Evolutionary conservation across 2,888 invertebrate species (phyloP), one percentile per base, ranked within the genome.

Genomic region (Anagyrus pseudococci): DNA sequence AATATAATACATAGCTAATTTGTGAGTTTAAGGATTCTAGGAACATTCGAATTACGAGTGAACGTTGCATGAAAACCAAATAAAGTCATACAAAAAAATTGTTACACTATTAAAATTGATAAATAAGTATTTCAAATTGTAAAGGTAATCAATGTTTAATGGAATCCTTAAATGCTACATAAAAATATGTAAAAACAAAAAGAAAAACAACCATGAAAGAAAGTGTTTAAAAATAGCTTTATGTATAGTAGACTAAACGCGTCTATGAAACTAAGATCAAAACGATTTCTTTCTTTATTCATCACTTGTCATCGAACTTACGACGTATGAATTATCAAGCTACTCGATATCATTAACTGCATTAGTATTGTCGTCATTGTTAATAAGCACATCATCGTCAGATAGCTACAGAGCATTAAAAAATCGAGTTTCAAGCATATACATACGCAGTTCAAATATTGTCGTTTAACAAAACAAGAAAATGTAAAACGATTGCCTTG

Each of bases 151-250:
- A 29, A 8, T 52, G n/a, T 37, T 52, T 40, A 17, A 52, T n/a
- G 53, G 62, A 62, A 66, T 66, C 59, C 62, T 66, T 59, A 40
- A 57, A 37, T 20, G 20, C 37, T 46, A 58, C 26, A 20, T 37
- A 47, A 50, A 59, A 13, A 37, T 37, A 4, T 66, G 58, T 66
- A 66, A 62, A 56, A 59, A 58, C 50, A 53, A 61, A 57, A 65
- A 61, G 50, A 58, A 65, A 65, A 65, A 4, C 10, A 56, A 59
- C 59, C 52, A 54, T 66, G 59, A 62, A 62, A 56, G 62, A 66
- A 66, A 66, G 66, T 66, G 62, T 66, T 66, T 65, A 55, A 59
- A 40, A 57, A 55, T 66, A 66, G 62, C 62, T 66, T 66, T 62
- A 62, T 66, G 62, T 58, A 65, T 58, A 61, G 54, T 62, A 62